Percentiles rank a stretch among this genome's conserved stretches.
Conservation (phyloP, 2,113 vertebrate species). For the Pipa parva region DNA sequence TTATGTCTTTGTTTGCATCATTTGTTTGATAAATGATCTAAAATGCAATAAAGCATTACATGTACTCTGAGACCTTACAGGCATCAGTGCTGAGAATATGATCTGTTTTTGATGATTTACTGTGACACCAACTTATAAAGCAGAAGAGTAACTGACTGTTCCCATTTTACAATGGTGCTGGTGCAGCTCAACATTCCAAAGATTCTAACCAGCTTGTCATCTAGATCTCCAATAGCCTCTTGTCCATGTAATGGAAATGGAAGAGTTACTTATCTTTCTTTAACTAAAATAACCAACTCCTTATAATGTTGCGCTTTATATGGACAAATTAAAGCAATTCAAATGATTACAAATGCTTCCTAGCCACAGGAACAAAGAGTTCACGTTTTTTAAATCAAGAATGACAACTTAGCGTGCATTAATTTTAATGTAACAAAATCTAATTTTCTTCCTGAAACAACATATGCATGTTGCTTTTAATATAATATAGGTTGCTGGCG, state of each 20-base stretch:
- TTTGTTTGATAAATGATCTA: not conserved
- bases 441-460: slow-evolving; percentile 19
- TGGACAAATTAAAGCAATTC: not conserved
- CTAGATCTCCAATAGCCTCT: too few relatives aligned
- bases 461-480: slow-evolving; percentile 36
- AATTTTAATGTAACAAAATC: slow-evolving; percentile 28
- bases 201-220: too few relatives aligned
- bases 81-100: not conserved
- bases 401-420: not conserved
- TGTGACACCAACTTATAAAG: not conserved
- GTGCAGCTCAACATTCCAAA: not conserved
- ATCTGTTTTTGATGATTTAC: not conserved
- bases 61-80: not conserved
- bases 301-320: not conserved
- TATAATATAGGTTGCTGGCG: slow-evolving; percentile 31
- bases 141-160: not conserved
- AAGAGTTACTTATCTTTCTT: not conserved
- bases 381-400: not conserved
- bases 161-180: not conserved
- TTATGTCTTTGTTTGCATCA: not conserved
- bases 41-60: not conserved
- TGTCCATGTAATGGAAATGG: not conserved
- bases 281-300: not conserved
- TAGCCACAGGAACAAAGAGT: not conserved
- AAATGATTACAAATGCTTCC: not conserved